phyloP scores from a whole-genome alignment of 2,888 invertebrate species.

The Rhagium mordax region DNA sequence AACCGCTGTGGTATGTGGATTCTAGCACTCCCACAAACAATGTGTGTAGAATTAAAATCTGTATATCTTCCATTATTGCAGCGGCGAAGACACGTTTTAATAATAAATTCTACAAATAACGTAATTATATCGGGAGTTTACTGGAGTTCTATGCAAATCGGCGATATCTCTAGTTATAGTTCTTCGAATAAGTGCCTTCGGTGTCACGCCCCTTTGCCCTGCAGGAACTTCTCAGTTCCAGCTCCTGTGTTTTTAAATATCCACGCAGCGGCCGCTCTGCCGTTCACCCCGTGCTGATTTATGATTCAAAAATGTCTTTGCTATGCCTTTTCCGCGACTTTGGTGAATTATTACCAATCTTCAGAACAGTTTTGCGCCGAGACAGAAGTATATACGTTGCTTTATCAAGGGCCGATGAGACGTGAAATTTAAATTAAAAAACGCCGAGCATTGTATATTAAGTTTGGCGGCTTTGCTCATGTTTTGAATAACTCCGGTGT shows the following conservation, averaged over 20 bases:
- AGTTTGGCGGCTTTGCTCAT: neutral
- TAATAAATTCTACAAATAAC: neutral
- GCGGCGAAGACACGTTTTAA: neutral
- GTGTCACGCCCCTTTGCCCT: neutral
- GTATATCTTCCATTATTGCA: neutral
- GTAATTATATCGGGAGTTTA: neutral
- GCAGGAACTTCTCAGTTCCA: neutral
- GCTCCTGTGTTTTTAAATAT: neutral
- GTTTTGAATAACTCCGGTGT: neutral
- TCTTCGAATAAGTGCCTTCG: neutral
- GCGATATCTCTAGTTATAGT: neutral
- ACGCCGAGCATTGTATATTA: neutral
- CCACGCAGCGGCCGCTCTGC: neutral
- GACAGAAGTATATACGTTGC: neutral
- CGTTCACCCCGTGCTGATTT: neutral
- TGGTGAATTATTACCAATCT: neutral
- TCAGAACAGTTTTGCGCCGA: neutral
- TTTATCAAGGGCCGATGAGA: slow-evolving; percentile 2
- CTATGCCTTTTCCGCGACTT: neutral
- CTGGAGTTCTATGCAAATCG: neutral
- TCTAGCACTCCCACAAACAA: too few species aligned
- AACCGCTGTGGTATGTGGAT: too few species aligned
- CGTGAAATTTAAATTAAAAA: slow-evolving; percentile 11
- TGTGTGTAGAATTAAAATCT: neutral
- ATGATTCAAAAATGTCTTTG: slow-evolving; percentile 5